Base-by-base conservation (phyloP, 2,888 invertebrate genomes). In the Heteropelma amictum region DNA sequence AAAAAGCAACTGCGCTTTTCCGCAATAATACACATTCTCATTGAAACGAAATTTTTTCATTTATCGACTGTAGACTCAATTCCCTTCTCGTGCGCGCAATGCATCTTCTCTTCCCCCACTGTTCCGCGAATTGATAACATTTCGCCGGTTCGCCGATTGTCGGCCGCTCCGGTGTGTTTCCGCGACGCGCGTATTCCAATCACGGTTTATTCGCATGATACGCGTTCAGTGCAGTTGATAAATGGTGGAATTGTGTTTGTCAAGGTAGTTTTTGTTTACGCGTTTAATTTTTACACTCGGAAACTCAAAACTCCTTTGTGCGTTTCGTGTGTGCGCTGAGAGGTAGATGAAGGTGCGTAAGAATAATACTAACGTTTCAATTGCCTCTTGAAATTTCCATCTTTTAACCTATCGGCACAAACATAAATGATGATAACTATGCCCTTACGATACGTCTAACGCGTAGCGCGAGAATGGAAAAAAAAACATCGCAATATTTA, bases 181-280 rank as follows among this genome's bases (percentile, higher is more conserved):
- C 81, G 78, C 60, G 42, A 45, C 65, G 65, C 47, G 38, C 51
- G 70, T 23, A 73, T 61, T 75, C 86, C 83, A 79, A 86, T 86
- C 82, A 81, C 69, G 73, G 28, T n/a, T n/a, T n/a, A 72, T 67
- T 72, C 67, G 64, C 75, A 80, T 83, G 80, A 82, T 83, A 79
- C 77, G 76, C 79, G 85, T 82, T 83, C 91, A 91, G 91, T 91
- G 90, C 89, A 92, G 92, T 92, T 91, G 91, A 92, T 92, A 92
- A 92, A 92, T 92, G 92, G 92, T 91, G 91, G 92, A 91, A 91
- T 90, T 91, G 92, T 92, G 92, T 92, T 91, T 92, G 92, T 92
- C 92, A 92, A 92, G 91, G 90, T 91, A 91, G 92, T 64, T 91
- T 92, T 92, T 92, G 92, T 92, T 92, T 92, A 92, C 92, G 91